Base-by-base conservation (phyloP, 2,888 invertebrate genomes). In the Amphiduros pacificus region DNA sequence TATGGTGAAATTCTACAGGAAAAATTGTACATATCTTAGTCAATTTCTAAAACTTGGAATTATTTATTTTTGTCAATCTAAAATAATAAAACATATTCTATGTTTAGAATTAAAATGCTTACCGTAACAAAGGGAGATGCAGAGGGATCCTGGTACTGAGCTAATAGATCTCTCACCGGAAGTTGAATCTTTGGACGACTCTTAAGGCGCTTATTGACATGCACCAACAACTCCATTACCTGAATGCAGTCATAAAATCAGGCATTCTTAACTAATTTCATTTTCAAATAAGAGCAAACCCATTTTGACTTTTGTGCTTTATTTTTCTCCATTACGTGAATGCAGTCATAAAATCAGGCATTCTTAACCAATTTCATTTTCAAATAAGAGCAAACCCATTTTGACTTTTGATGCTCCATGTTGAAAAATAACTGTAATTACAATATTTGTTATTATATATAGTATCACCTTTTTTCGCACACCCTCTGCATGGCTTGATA, bases 161-260 rank as follows among this genome's bases (percentile, higher is more conserved):
- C 86, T 54, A 96, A 83, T 20, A 96, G 85, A 4, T 90, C 88
- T 73, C 92, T 90, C 11, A 96, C 90, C 0, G 95, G 95, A 62
- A 96, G 85, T 82, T 92, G 91, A 2, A 96, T 91, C 73, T 87
- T 86, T 0, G 91, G 88, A 50, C 94, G 87, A 67, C 91, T 91
- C 80, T 93, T 94, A 28, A 95, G 86, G 64, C 95, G 85, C 81
- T 92, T 92, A 82, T 94, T 96, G 55, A 96, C 89, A 80, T 96
- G 95, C 56, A 93, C 90, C 62, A 96, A 83, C 40, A 95, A 84
- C 81, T 95, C 95, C 89, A 96, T 92, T 17, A 95, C 94, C 89
- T 94, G 83, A 22, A 32, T 14, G 6, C 26, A 11, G 9, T 20
- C 28, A 9, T 20, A 48, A 48, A n/a, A 51, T 9, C 28, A 9